Base-by-base conservation (phyloP, 2,113 vertebrate genomes). In the Suricata suricatta region DNA sequence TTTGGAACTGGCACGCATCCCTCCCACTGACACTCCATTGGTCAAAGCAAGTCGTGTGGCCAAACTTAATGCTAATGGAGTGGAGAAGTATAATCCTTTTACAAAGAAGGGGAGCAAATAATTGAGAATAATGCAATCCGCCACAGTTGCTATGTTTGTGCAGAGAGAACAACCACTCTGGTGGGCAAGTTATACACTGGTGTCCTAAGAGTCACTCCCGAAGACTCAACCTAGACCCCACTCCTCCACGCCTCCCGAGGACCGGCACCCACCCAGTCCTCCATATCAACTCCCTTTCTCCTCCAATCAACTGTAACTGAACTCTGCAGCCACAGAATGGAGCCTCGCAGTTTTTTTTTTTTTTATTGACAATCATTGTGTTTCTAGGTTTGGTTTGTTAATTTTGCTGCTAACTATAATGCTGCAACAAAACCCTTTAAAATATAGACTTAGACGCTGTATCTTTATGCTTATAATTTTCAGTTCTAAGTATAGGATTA, bases 401-500 rank as follows among this genome's bases (percentile, higher is more conserved):
- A 16, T 81, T 94, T 87, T 90, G 31, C 52, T 71, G 38, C 50
- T 79, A 84, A 94, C 85, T 76, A 89, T 16, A 69, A 66, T 44
- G 33, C 9, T 88, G 35, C 44, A 66, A 66, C 29, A 84, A 95
- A 92, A 52, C 63, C 6, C 19, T 93, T 76, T 90, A 95, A 97
- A 77, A 80, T 81, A 31, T 29, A 17, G 31, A 72, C 35, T 87
- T 74, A 31, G 50, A 47, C 92, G 66, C 31, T 82, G 0, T 57
- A 71, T 88, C 41, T 88, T 93, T 77, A 76, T 85, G 64, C 44
- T 57, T 77, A 19, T n/a, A 29, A 35, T 21, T n/a, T 57, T 50
- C 0, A 81, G 50, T 86, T 89, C 52, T 86, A 86, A 25, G 13
- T 66, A 2, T 71, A 35, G 14, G 90, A 72, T 85, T 63, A 52